Base-by-base conservation (phyloP, 2,888 invertebrate genomes). In the Athetis lepigone region DNA sequence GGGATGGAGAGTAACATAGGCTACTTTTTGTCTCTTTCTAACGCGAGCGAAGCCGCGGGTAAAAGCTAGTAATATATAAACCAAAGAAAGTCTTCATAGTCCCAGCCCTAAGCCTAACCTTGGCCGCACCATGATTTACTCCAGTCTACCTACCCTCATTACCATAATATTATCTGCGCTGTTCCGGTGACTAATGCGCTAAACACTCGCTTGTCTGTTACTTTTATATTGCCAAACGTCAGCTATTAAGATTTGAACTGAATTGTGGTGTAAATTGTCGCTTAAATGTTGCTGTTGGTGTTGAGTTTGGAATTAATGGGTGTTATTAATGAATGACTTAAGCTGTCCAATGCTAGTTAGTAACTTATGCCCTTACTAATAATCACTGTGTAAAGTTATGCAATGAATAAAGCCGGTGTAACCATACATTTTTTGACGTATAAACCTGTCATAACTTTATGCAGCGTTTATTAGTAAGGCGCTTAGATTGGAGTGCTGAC, bases 91-190 rank as follows among this genome's bases (percentile, higher is more conserved):
- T n/a, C 64, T 43, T 68, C 55, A 27, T 55, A 18, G 54, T 80
- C 76, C 67, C 70, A 83, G 64, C 66, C 85, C 85, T 70, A 42
- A 0, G 46, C 83, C n/a, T n/a, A 88, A 90, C 92, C 91, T 90
- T 92, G 91, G 88, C 84, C 80, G 78, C 78, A 77, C 78, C 77
- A 85, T 91, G 91, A 91, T 91, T 92, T 91, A 92, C 88, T 88
- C 85, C 80, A 79, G 80, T 72, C 72, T 71, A 72, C 71, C 72
- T 71, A 73, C 75, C 73, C 75, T 80, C 79, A 90, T 92, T 92
- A 88, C 77, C 89, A 90, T 91, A 89, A 79, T 77, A 80, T 80
- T 72, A 80, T 82, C 79, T 84, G 77, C 76, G 75, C 66, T 79
- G 81, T 85, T 84, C 86, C 80, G 85, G 85, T 91, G 91, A 91